Evolutionary conservation across 2,797 vertebrate genomes (phyloP), one percentile per base, ranked within the genome.

Genomic region (Spheniscus humboldti): DNA sequence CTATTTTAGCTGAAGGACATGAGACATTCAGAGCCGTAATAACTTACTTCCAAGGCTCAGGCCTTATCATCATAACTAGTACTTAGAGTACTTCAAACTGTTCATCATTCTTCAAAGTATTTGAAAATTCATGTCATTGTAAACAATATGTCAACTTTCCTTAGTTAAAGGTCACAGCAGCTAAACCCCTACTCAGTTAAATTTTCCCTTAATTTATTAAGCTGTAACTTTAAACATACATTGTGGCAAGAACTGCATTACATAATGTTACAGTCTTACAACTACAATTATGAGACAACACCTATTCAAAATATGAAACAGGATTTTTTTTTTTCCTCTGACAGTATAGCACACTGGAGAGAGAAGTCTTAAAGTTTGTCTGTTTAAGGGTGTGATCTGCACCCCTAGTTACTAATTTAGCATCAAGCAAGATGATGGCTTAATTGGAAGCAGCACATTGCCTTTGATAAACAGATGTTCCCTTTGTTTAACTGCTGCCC

Each of bases 271-370:
- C 89, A 91, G 91, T 82, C 96, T 96, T 95, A 97, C 88, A 97
- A 82, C 95, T 95, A 88, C 95, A 97, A 96, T 97, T 97, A 97
- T 92, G 95, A 97, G 95, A 97, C 98, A 98, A 97, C 97, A 98
- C 92, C 96, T 97, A 98, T 98, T 98, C 97, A 98, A 98, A 98
- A 96, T 95, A 97, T 95, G 95, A 98, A 98, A 97, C 96, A 95
- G 97, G 97, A 97, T 52, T 2, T 43, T 95, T 92, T 94, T 94
- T 96, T 98, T 97, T 94, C 64, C 86, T 95, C 88, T 76, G 86
- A 93, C 85, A 92, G 37, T 88, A 88, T 91, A 96, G 92, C 79
- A 97, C 83, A 88, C 88, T 89, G 78, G 75, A 95, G 48, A 94
- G 30, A 50, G 33, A 97, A 92, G 47, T 96, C 94, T 90, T 93